A percentile compares a stretch with the other conserved stretches of the same genome.
Evolutionary conservation across 2,113 vertebrate species (phyloP).

Genomic region (Chelonoidis abingdonii): DNA sequence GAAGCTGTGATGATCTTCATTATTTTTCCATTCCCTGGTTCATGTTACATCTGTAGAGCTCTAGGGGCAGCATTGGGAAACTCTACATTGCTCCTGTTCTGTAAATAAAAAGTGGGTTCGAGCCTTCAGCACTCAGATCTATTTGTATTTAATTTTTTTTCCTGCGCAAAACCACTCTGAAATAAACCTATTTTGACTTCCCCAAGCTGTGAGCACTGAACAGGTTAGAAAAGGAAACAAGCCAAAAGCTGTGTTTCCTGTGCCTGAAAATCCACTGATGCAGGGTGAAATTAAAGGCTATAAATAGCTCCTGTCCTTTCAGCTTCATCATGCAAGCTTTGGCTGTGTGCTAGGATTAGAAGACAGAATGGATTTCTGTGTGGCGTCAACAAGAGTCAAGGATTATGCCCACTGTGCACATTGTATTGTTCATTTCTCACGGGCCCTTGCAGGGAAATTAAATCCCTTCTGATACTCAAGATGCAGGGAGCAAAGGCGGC

Average conservation of each 20-base stretch:
- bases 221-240: constrained; percentile 75
- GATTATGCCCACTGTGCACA: constrained; percentile 77
- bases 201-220: constrained; percentile 62
- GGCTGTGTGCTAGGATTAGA: constrained; percentile 69
- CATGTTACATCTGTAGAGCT: background rate
- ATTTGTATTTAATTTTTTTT: constrained; percentile 46
- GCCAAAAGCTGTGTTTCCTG: constrained; percentile 68
- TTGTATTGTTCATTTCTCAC: constrained; percentile 74
- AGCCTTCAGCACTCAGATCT: background rate
- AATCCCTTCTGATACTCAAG: constrained; percentile 73
- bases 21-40: background rate
- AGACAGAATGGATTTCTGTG: constrained; percentile 79
- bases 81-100: background rate
- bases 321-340: constrained; percentile 72
- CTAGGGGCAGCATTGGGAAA: constrained; percentile 43
- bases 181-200: constrained; percentile 64
- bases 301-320: constrained; percentile 78
- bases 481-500: constrained; percentile 48
- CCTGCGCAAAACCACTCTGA: constrained; percentile 33
- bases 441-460: constrained; percentile 64
- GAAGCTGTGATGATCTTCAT: fast-evolving
- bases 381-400: constrained; percentile 79
- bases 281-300: constrained; percentile 79
- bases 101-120: background rate
- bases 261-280: constrained; percentile 77